Evolutionary conservation across 2,797 vertebrate genomes (phyloP).

Genomic region (Mormyrus proboscirostris): DNA sequence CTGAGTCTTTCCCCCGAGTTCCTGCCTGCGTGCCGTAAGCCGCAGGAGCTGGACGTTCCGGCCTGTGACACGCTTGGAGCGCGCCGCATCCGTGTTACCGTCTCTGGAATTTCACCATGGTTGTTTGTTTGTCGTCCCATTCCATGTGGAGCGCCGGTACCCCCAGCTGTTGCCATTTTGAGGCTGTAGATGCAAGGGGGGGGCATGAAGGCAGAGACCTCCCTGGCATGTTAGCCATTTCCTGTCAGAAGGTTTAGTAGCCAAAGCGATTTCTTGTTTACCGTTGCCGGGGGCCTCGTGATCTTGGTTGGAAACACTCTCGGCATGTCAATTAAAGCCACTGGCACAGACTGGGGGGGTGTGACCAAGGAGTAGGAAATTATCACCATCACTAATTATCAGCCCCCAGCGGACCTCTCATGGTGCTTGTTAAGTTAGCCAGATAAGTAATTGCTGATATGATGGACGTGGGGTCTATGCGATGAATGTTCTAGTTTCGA

Average conservation of each 20-base stretch:
- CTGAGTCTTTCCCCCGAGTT: too few relatives aligned
- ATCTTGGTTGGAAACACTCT: conserved; percentile 58
- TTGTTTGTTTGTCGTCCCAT: neutral
- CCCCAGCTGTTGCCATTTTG: conserved; percentile 76
- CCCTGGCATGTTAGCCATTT: conserved; percentile 97
- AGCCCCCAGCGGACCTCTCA: neutral
- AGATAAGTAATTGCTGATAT: neutral
- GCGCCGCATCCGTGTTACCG: neutral
- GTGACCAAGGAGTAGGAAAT: neutral
- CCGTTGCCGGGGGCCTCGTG: conserved; percentile 76
- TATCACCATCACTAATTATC: neutral
- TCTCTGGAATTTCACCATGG: neutral
- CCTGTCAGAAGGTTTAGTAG: conserved; percentile 88
- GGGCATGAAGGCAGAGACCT: conserved; percentile 69
- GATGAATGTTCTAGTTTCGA: neutral
- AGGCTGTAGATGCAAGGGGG: conserved; percentile 25
- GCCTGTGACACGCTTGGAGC: neutral
- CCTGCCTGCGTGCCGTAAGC: neutral
- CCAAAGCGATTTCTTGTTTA: conserved; percentile 65
- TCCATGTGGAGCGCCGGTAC: conserved; percentile 21
- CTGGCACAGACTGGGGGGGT: conserved; percentile 39
- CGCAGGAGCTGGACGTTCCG: neutral
- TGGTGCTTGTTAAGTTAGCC: neutral
- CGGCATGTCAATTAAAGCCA: conserved; percentile 10
- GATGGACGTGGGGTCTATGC: neutral